Evolutionary conservation across 2,797 vertebrate genomes (phyloP).

Genomic region (Gallinago solitaria): DNA sequence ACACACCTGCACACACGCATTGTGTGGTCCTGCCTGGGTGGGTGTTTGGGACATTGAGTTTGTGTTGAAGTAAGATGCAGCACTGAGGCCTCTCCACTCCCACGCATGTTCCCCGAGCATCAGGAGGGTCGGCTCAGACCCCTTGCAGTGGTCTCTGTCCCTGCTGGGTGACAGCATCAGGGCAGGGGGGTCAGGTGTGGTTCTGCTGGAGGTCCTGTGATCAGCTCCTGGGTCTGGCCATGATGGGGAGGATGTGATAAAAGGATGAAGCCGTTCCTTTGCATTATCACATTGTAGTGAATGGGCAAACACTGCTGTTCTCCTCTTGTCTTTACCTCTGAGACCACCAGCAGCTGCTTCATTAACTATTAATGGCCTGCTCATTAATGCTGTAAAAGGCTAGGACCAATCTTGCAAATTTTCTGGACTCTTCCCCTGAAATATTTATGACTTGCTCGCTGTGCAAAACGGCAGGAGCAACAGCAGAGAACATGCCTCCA

Average conservation of each 20-base stretch:
- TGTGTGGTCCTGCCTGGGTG: neutral
- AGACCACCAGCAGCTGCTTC: constrained; percentile 63
- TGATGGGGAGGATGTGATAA: neutral
- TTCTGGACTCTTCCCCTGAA: constrained; percentile 55
- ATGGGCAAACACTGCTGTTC: neutral
- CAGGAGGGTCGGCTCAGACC: accelerated
- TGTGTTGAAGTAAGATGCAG: neutral
- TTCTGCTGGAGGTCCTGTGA: neutral
- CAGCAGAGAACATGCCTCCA: constrained; percentile 49
- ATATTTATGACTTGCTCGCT: constrained; percentile 52
- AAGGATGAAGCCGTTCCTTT: neutral
- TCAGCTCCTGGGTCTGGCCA: neutral
- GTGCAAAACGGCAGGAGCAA: constrained; percentile 43
- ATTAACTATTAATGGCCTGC: constrained; percentile 68
- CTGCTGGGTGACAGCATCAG: neutral
- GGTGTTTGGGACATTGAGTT: neutral
- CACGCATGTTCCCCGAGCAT: accelerated
- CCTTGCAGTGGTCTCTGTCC: neutral
- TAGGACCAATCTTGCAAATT: constrained; percentile 63
- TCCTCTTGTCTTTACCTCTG: constrained; percentile 28
- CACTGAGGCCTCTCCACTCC: neutral
- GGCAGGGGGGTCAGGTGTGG: neutral
- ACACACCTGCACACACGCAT: accelerated
- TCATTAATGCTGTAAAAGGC: constrained; percentile 69
- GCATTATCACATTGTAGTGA: neutral